Percentiles rank a stretch among this genome's conserved stretches.
Conservation (phyloP, 2,113 vertebrate genomes). For the Barbus barbus region DNA sequence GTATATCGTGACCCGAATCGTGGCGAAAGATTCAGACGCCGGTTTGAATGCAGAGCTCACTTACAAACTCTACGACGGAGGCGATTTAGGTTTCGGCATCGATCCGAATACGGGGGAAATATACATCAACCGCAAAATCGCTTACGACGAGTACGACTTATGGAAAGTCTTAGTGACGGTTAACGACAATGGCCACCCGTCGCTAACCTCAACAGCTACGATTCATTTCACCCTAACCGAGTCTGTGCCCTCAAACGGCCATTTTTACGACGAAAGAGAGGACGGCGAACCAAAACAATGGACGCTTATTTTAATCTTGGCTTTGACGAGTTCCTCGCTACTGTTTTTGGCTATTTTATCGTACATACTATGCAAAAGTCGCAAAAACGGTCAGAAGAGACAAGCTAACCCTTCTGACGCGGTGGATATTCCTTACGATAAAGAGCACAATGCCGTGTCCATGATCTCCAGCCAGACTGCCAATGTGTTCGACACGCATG, state of each 20-base stretch:
- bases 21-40: slow-evolving; percentile 88
- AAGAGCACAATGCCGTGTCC: slow-evolving; percentile 76
- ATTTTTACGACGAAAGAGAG: slow-evolving; percentile 72
- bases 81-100: slow-evolving; percentile 83
- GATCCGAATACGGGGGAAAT: slow-evolving; percentile 87
- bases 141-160: slow-evolving; percentile 81
- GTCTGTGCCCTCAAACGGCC: slow-evolving; percentile 74
- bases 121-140: slow-evolving; percentile 81
- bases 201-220: slow-evolving; percentile 82
- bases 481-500: slow-evolving; percentile 84
- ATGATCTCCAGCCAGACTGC: slow-evolving; percentile 74
- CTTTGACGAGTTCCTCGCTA: slow-evolving; percentile 91
- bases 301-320: slow-evolving; percentile 91
- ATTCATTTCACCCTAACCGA: slow-evolving; percentile 85
- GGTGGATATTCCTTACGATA: slow-evolving; percentile 74
- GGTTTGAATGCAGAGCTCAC: slow-evolving; percentile 85
- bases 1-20: slow-evolving; percentile 85
- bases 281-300: slow-evolving; percentile 77
- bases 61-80: slow-evolving; percentile 83
- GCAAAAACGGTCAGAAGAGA: slow-evolving; percentile 80
- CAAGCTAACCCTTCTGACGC: slow-evolving; percentile 66
- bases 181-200: slow-evolving; percentile 84
- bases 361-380: slow-evolving; percentile 87
- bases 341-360: slow-evolving; percentile 91
- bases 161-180: slow-evolving; percentile 82